phyloP scores from a whole-genome alignment of 2,888 invertebrate species.

The Phortica okadai region DNA sequence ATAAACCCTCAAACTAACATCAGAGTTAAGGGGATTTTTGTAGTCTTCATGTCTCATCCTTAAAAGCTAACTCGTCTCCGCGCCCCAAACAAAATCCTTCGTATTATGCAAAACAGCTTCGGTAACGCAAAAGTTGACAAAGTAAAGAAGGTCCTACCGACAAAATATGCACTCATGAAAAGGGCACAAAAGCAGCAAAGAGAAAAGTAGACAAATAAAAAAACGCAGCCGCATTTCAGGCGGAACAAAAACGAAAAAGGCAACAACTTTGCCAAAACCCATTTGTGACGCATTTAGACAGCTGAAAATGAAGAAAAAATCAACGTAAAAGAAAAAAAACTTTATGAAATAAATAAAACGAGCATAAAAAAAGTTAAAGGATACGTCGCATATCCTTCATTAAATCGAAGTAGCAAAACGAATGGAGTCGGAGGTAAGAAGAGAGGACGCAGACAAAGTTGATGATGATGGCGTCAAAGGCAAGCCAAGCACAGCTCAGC shows the following conservation, averaged over 20 bases:
- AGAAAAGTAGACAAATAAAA: constrained; percentile 36
- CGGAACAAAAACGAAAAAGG: constrained; percentile 48
- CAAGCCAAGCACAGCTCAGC: constrained; percentile 38
- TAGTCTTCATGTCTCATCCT: too few relatives aligned
- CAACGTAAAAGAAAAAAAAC: constrained; percentile 38
- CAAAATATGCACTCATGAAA: constrained; percentile 18
- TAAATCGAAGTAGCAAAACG: constrained; percentile 58
- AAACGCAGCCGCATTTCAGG: constrained; percentile 47
- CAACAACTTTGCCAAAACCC: constrained; percentile 55
- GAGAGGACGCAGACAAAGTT: constrained; percentile 28
- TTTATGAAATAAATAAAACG: constrained; percentile 41
- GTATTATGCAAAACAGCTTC: constrained; percentile 60
- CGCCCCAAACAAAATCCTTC: neutral
- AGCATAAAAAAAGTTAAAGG: constrained; percentile 29
- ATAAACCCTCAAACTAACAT: neutral
- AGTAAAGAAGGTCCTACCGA: constrained; percentile 29
- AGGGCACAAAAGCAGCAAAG: constrained; percentile 50
- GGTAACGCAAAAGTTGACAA: constrained; percentile 41
- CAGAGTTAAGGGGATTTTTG: too few relatives aligned
- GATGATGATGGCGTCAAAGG: constrained; percentile 34
- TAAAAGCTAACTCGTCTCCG: neutral
- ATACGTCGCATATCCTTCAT: constrained; percentile 66
- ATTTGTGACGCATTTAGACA: constrained; percentile 46
- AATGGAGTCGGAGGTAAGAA: neutral
- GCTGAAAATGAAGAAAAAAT: constrained; percentile 53